phyloP scores from a whole-genome alignment of 2,113 vertebrate species.

The Eurystomus gularis region DNA sequence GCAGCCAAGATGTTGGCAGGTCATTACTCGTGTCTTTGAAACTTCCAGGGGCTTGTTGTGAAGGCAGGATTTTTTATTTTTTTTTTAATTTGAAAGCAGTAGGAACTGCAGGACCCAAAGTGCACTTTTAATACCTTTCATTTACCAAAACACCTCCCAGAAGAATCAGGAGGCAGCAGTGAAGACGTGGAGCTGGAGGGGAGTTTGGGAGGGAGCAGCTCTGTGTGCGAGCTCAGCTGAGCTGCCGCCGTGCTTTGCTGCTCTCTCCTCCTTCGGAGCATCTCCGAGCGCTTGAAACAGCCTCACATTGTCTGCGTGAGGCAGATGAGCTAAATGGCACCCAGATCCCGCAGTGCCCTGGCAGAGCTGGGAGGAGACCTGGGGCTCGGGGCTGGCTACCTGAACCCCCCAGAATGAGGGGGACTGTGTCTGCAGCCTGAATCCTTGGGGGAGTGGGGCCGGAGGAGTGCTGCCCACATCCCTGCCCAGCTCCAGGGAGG shows the following conservation, averaged over 20 bases:
- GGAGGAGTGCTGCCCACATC: neutral
- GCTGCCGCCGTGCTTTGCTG: neutral
- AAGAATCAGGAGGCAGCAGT: rapidly evolving
- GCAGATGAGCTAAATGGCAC: neutral
- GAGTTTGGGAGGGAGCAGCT: neutral
- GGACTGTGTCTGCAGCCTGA: rapidly evolving
- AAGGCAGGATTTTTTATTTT: neutral
- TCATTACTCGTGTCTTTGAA: neutral
- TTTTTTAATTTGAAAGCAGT: neutral
- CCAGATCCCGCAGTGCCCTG: rapidly evolving
- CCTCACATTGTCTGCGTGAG: neutral
- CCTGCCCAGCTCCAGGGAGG: neutral
- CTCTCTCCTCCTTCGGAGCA: neutral
- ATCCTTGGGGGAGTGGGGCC: rapidly evolving
- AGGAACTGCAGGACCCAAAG: neutral
- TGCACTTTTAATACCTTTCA: neutral
- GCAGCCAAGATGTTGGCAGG: neutral
- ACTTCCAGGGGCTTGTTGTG: neutral
- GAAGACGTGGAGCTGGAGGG: rapidly evolving
- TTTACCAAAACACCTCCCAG: neutral
- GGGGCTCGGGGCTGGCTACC: neutral
- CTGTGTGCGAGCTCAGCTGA: neutral
- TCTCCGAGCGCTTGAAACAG: rapidly evolving
- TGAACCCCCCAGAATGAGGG: neutral
- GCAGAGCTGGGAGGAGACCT: neutral